A percentile compares a stretch with the other conserved stretches of the same genome.
These are phyloP conservation scores for Corvus moneduloides DNA, from an alignment of 2,113 vertebrate species.

Conservation along the genomic window DNA sequence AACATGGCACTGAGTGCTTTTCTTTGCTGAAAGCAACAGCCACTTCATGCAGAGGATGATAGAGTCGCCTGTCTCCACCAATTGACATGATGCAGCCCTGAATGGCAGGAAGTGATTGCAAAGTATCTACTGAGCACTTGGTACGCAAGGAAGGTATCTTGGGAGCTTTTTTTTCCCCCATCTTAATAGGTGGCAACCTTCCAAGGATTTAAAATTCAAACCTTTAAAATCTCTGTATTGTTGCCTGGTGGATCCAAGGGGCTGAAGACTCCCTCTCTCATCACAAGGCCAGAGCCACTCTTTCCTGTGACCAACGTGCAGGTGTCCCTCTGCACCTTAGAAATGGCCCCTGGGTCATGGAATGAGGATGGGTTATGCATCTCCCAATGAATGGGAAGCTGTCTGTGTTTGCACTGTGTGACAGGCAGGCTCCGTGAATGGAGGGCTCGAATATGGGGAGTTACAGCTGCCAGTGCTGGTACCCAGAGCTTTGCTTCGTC, in stretches of 20 bases:
- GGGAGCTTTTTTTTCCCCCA: neutral
- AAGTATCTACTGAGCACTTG: neutral
- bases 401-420: neutral
- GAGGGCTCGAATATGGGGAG: neutral
- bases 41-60: neutral
- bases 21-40: neutral
- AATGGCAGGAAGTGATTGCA: neutral
- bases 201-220: neutral
- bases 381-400: accelerated
- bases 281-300: accelerated
- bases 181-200: neutral
- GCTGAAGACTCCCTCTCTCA: neutral
- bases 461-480: neutral
- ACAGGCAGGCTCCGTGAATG: accelerated
- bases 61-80: neutral
- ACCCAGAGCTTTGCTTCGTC: neutral
- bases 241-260: neutral
- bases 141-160: neutral
- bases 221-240: neutral
- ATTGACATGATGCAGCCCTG: neutral
- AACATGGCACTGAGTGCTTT: neutral
- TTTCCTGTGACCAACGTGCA: accelerated
- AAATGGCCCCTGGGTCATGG: neutral
- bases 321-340: neutral
- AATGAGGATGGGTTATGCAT: neutral